A percentile compares a stretch with the other conserved stretches of the same genome.
These are phyloP conservation scores for Sebastes hubbsi DNA, from an alignment of 2,797 vertebrate species.

Conservation along the genomic window DNA sequence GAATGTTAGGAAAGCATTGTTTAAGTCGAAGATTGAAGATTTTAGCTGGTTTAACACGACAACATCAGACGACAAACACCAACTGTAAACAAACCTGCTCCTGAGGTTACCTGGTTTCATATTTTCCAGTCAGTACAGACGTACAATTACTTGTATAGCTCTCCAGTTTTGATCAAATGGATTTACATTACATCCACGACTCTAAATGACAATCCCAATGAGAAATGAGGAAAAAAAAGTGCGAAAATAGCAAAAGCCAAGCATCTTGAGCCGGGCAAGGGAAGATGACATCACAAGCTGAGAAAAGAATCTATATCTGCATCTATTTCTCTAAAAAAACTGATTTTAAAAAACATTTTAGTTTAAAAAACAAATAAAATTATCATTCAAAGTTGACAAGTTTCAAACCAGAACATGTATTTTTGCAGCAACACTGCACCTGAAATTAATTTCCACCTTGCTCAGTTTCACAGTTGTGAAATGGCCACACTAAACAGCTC, in stretches of 20 bases:
- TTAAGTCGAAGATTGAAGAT: too few species aligned
- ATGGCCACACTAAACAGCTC: constrained; percentile 38
- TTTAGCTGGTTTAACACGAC: neutral
- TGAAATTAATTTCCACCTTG: constrained; percentile 35
- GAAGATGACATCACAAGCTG: neutral
- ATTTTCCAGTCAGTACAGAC: neutral
- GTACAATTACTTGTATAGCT: neutral
- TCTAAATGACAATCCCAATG: neutral
- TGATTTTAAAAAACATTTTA: neutral
- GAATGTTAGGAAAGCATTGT: neutral
- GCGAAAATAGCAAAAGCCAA: neutral
- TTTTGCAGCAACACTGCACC: constrained; percentile 7
- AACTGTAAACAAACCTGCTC: neutral
- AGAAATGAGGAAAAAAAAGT: neutral
- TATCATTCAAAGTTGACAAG: constrained; percentile 3
- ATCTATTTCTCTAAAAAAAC: neutral
- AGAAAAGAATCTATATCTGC: neutral
- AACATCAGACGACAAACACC: neutral
- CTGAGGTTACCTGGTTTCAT: neutral
- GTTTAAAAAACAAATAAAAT: neutral
- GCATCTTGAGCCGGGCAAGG: neutral
- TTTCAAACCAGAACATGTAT: neutral
- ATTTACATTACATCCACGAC: neutral
- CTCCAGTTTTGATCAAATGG: neutral
- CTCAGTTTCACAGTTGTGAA: constrained; percentile 21